Conservation (phyloP, 2,888 invertebrate species). For the Amitus sp. region DNA sequence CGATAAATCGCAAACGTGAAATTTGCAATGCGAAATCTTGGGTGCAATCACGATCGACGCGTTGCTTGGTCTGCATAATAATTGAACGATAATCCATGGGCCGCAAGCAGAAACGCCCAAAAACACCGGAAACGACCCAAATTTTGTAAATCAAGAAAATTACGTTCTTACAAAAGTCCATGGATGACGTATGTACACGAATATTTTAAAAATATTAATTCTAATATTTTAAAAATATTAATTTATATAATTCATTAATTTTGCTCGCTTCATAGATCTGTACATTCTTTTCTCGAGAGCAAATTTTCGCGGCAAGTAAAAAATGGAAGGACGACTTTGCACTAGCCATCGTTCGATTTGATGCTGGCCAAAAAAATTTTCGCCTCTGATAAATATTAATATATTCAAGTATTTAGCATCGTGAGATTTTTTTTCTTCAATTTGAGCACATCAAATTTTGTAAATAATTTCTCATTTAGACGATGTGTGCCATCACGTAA, state of each 20-base stretch:
- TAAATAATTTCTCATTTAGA: slow-evolving; percentile 56
- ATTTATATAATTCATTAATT: slow-evolving; percentile 64
- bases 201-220: slow-evolving; percentile 63
- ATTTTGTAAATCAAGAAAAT: not conserved
- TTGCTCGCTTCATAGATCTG: slow-evolving; percentile 62
- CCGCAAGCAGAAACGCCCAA: no score
- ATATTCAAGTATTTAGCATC: slow-evolving; percentile 35
- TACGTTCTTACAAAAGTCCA: slow-evolving; percentile 5
- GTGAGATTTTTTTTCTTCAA: slow-evolving; percentile 50
- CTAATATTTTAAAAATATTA: slow-evolving; percentile 66
- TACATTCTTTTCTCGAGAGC: slow-evolving; percentile 42
- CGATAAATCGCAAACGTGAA: no score
- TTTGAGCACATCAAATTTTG: slow-evolving; percentile 61
- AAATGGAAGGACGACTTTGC: not conserved
- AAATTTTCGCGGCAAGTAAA: not conserved
- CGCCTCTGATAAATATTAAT: slow-evolving; percentile 33
- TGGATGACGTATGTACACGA: slow-evolving; percentile 53
- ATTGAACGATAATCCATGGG: no score
- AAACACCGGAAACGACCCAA: not conserved
- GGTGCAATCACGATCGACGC: no score
- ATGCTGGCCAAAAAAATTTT: slow-evolving; percentile 1
- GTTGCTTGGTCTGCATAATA: no score
- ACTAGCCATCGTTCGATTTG: slow-evolving; percentile 22
- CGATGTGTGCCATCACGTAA: slow-evolving; percentile 40
- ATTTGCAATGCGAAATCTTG: no score